phyloP scores from a whole-genome alignment of 2,888 invertebrate species.

The Ochropleura leucogaster region DNA sequence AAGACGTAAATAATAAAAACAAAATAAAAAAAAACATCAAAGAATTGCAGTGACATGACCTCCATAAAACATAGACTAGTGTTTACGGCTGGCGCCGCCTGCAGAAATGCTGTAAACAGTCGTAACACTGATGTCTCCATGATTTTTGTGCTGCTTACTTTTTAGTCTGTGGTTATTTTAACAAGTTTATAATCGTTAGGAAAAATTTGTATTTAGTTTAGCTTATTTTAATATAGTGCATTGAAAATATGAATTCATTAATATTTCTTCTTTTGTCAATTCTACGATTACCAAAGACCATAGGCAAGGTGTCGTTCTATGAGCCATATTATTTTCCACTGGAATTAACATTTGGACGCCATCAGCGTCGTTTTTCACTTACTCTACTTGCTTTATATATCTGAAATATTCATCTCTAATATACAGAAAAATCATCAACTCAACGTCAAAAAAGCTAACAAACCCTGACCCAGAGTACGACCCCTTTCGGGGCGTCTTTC shows the following conservation, averaged over 20 bases:
- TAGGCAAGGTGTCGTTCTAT: neutral
- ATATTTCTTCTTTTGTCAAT: neutral
- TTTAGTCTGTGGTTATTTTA: slow-evolving; percentile 23
- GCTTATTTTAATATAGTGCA: neutral
- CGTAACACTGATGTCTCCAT: slow-evolving; percentile 56
- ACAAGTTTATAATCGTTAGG: slow-evolving; percentile 9
- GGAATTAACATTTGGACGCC: neutral
- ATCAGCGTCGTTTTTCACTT: neutral
- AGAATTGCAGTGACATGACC: slow-evolving; percentile 61
- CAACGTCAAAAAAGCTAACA: slow-evolving; percentile 54
- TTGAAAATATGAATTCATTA: neutral
- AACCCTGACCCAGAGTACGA: slow-evolving; percentile 81
- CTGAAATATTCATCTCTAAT: neutral
- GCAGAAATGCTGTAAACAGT: slow-evolving; percentile 47
- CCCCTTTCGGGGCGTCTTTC: slow-evolving; percentile 86
- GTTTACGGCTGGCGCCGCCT: slow-evolving; percentile 62
- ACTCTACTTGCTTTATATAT: neutral
- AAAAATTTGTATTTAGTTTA: neutral
- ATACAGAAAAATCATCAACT: slow-evolving; percentile 27
- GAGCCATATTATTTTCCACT: neutral
- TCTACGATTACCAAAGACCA: neutral
- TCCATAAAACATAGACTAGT: slow-evolving; percentile 56
- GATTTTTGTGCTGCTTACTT: slow-evolving; percentile 24
- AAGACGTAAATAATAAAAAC: slow-evolving; percentile 60
- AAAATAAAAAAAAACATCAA: slow-evolving; percentile 63